Base-by-base conservation (phyloP, 2,797 vertebrate species). In the Parambassis ranga region DNA sequence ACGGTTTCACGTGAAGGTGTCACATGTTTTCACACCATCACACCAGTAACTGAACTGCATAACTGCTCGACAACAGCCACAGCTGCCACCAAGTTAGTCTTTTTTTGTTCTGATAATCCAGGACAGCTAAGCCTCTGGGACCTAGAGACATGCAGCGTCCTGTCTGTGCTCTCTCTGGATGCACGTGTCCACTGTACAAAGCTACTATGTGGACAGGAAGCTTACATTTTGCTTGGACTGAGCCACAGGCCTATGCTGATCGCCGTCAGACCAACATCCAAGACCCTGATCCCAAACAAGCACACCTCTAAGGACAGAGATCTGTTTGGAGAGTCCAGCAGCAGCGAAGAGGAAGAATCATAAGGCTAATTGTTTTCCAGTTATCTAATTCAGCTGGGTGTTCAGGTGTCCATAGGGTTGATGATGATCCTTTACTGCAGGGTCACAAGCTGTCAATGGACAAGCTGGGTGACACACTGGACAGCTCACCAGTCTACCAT, bases 341-440 rank as follows among this genome's bases (percentile, higher is more conserved):
- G 88, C 82, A 93, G 85, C 10, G 88, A 91, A 43, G 90, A 91
- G 20, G 90, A 92, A n/a, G n/a, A n/a, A n/a, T n/a, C n/a, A n/a
- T n/a, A n/a, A n/a, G n/a, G n/a, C n/a, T n/a, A n/a, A n/a, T n/a
- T n/a, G n/a, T n/a, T n/a, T n/a, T n/a, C n/a, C n/a, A n/a, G n/a
- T n/a, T n/a, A n/a, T n/a, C n/a, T n/a, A n/a, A n/a, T n/a, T n/a
- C n/a, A n/a, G n/a, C n/a, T n/a, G n/a, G n/a, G n/a, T n/a, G n/a
- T n/a, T n/a, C n/a, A n/a, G n/a, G n/a, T n/a, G n/a, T n/a, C n/a
- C n/a, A n/a, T n/a, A n/a, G n/a, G n/a, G n/a, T n/a, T n/a, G n/a
- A n/a, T n/a, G n/a, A n/a, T n/a, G n/a, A n/a, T n/a, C n/a, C n/a
- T n/a, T n/a, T n/a, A n/a, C n/a, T n/a, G n/a, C n/a, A n/a, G n/a